Conservation (phyloP, 35 echinoderm and acorn worm genomes). For the Anneissia japonica region DNA sequence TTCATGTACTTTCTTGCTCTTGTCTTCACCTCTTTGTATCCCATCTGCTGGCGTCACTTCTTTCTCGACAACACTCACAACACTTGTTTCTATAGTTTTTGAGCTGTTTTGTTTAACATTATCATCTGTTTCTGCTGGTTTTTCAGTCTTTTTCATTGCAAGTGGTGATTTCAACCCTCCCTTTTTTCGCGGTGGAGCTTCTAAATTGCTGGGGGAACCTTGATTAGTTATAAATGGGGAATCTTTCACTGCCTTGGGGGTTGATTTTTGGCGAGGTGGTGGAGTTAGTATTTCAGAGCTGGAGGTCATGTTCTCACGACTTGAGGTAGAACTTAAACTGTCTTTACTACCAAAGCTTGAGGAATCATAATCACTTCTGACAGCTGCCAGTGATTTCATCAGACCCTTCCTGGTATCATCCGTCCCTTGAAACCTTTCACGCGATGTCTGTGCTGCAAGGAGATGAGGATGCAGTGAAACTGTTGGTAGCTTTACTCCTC, state of each 20-base stretch:
- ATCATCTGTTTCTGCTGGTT: background rate
- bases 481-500: slow-evolving; percentile 16
- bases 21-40: background rate
- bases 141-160: background rate
- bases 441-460: background rate
- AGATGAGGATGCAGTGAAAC: slow-evolving; percentile 35
- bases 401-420: background rate
- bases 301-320: background rate
- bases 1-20: background rate
- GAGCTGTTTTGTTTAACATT: background rate
- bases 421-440: background rate
- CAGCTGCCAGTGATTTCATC: slow-evolving; percentile 16
- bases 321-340: background rate
- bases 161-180: background rate
- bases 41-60: background rate
- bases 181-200: background rate
- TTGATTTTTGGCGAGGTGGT: background rate
- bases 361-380: slow-evolving; percentile 5
- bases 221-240: background rate
- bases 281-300: background rate
- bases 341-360: background rate
- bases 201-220: background rate
- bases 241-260: background rate
- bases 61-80: background rate
- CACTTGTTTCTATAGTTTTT: background rate